Conservation (phyloP, 64 coral and sea anemone genomes). For the Stylophora pistillata region DNA sequence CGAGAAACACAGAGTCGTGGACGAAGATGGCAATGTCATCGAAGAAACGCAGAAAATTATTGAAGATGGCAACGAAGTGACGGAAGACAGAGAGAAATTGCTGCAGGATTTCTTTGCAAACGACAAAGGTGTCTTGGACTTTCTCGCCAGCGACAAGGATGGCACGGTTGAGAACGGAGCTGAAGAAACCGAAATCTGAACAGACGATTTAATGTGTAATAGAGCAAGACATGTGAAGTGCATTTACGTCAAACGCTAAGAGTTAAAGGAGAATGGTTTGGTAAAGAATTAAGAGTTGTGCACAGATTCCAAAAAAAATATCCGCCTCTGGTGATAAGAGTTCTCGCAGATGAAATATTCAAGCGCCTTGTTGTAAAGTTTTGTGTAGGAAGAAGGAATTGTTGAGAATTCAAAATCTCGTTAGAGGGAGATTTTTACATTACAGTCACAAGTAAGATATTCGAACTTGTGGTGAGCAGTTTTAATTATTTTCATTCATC, state of each 20-base stretch:
- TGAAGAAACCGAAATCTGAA: constrained; percentile 91
- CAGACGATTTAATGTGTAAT: neutral
- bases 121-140: constrained; percentile 88
- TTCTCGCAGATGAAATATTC: neutral
- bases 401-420: neutral
- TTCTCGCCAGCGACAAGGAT: constrained; percentile 47
- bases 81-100: constrained; percentile 73
- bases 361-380: neutral
- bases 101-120: constrained; percentile 90
- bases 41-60: constrained; percentile 41
- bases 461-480: neutral
- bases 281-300: neutral
- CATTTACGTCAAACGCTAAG: constrained; percentile 4
- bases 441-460: neutral
- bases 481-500: constrained; percentile 21
- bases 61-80: neutral
- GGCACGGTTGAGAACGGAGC: constrained; percentile 24
- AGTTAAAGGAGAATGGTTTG: neutral
- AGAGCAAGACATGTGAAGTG: neutral
- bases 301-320: too few species aligned
- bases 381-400: neutral
- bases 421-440: neutral
- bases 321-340: neutral
- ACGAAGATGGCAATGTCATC: constrained; percentile 49
- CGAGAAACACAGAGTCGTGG: constrained; percentile 55